Conservation (phyloP, 1,140 invertebrate species). For the Gonioctena quinquepunctata region DNA sequence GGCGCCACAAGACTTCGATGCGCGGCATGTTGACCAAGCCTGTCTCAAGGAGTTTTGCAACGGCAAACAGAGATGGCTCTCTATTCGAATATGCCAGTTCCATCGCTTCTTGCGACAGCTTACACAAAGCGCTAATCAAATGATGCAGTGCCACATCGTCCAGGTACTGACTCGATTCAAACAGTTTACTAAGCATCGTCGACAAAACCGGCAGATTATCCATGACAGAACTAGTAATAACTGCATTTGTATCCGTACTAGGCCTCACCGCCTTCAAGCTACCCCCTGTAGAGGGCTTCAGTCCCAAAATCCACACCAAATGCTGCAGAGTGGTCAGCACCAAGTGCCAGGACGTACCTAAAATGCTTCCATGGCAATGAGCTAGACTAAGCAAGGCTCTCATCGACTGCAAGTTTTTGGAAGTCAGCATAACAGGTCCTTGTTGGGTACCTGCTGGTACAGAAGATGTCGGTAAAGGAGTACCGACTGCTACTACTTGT, state of each 20-base stretch:
- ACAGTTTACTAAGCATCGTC: constrained; percentile 89
- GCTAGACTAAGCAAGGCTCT: constrained; percentile 85
- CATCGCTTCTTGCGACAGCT: constrained; percentile 96
- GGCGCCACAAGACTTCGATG: constrained; percentile 94
- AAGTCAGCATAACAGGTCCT: constrained; percentile 97
- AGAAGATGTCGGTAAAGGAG: constrained; percentile 83
- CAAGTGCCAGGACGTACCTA: constrained; percentile 93
- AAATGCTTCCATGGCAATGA: constrained; percentile 88
- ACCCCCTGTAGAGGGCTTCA: constrained; percentile 92
- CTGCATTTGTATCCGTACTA: constrained; percentile 81
- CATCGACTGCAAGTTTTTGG: constrained; percentile 97
- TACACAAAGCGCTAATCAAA: constrained; percentile 94
- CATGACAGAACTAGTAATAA: constrained; percentile 94
- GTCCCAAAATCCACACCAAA: constrained; percentile 96
- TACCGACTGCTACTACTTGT: constrained; percentile 93
- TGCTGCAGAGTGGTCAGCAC: constrained; percentile 95
- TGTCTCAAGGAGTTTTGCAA: constrained; percentile 95
- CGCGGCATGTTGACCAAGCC: constrained; percentile 92
- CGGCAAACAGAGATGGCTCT: constrained; percentile 96
- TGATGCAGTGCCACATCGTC: constrained; percentile 89
- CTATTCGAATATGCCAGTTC: constrained; percentile 94
- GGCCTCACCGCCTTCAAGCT: constrained; percentile 79
- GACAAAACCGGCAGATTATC: constrained; percentile 92
- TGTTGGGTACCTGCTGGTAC: constrained; percentile 78
- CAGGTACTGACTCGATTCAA: constrained; percentile 92